These are phyloP conservation scores for Drosophila prolongata DNA, from an alignment of 2,888 invertebrate genomes.

Conservation along the genomic window DNA sequence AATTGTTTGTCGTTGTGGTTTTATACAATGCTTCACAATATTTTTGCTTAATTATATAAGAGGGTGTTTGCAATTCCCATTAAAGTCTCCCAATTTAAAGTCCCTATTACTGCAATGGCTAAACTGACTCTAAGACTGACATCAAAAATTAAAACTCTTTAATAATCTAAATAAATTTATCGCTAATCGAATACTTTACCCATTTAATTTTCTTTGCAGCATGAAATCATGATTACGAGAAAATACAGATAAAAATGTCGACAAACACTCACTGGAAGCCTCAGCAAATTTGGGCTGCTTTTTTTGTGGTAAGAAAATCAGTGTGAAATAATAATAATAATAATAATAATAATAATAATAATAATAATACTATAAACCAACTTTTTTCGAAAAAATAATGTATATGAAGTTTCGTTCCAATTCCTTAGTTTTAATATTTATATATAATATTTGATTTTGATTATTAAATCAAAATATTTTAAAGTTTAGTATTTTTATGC, in stretches of 20 bases:
- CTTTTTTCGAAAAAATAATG: too few species aligned
- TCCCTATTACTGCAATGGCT: not conserved
- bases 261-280: slow-evolving; percentile 69
- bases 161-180: too few species aligned
- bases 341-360: too few species aligned
- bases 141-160: too few species aligned
- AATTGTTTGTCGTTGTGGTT: slow-evolving; percentile 32
- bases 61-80: not conserved
- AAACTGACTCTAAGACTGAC: not conserved
- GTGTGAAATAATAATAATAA: too few species aligned
- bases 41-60: slow-evolving; percentile 50
- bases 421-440: too few species aligned
- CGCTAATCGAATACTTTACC: slow-evolving; percentile 3
- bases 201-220: slow-evolving; percentile 50
- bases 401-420: too few species aligned
- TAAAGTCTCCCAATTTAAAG: not conserved
- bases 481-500: not conserved
- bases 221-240: slow-evolving; percentile 82
- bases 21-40: slow-evolving; percentile 11
- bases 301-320: slow-evolving; percentile 76
- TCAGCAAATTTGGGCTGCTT: slow-evolving; percentile 69
- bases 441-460: too few species aligned
- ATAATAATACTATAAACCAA: too few species aligned
- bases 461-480: too few species aligned
- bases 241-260: slow-evolving; percentile 83